These are phyloP conservation scores for Sipha maydis DNA, from an alignment of 2,888 invertebrate genomes.

Conservation along the genomic window DNA sequence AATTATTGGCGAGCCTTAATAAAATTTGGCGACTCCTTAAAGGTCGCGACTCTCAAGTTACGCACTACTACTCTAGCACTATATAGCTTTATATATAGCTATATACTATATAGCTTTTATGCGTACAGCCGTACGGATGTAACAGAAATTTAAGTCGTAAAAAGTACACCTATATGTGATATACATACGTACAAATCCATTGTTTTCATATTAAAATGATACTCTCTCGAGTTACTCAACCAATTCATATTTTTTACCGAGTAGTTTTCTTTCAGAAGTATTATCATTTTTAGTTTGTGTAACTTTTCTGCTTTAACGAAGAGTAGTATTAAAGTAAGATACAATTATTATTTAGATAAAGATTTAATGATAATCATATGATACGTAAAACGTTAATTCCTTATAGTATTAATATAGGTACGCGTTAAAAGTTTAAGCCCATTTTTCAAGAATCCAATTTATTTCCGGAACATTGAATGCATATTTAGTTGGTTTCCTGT, in stretches of 20 bases:
- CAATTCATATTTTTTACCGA: neutral
- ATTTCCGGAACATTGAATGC: neutral
- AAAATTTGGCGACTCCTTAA: too few species aligned
- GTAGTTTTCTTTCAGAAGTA: neutral
- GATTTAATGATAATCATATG: neutral
- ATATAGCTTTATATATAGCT: too few species aligned
- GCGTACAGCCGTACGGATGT: neutral
- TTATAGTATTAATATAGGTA: neutral
- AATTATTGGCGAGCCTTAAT: too few species aligned
- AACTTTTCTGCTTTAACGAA: neutral
- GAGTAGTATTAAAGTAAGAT: neutral
- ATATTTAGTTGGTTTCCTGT: neutral
- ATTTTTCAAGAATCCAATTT: neutral
- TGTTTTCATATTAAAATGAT: neutral
- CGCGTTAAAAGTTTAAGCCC: neutral
- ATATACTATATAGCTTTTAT: neutral
- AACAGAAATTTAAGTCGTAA: neutral
- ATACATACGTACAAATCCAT: neutral
- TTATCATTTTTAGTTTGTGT: neutral
- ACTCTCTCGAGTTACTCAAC: neutral
- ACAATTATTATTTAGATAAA: neutral
- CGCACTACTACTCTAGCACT: too few species aligned
- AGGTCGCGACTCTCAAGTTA: too few species aligned
- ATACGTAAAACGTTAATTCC: neutral
- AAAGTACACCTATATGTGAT: neutral